Evolutionary conservation across 2,113 vertebrate species (phyloP).

Genomic region (Alethe diademata): DNA sequence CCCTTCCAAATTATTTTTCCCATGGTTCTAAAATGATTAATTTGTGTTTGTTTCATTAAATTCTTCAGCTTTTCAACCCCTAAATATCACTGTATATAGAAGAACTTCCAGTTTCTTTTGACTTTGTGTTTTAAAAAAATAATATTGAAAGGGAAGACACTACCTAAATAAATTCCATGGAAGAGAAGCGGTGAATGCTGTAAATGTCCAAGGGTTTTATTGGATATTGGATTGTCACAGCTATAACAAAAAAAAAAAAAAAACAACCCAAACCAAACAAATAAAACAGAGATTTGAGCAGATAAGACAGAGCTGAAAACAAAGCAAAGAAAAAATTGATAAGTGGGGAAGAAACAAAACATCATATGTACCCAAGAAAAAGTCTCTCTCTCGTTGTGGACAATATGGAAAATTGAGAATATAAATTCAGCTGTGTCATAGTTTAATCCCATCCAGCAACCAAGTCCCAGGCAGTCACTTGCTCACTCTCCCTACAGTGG

Average conservation of each 20-base stretch:
- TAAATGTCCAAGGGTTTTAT: not conserved
- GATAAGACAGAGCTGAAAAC: not conserved
- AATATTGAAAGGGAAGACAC: not conserved
- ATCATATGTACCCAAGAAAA: not conserved
- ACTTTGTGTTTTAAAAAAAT: not conserved
- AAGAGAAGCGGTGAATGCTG: not conserved
- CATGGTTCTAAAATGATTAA: not conserved
- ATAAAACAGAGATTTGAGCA: not conserved
- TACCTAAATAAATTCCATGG: not conserved
- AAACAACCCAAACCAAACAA: fast-evolving
- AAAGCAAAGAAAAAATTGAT: not conserved
- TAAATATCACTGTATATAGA: not conserved
- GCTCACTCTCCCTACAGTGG: fast-evolving
- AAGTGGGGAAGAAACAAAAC: not conserved
- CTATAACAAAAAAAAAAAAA: not conserved
- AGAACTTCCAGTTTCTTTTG: not conserved
- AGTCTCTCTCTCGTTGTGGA: not conserved
- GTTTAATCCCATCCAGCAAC: not conserved
- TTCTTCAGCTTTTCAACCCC: not conserved
- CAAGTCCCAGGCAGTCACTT: not conserved
- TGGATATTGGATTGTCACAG: not conserved
- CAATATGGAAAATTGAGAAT: not conserved
- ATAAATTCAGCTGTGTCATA: not conserved
- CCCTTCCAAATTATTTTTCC: not conserved
- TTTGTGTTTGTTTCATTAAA: not conserved